These are phyloP conservation scores for Mandrillus leucophaeus DNA, from an alignment of 2,113 vertebrate species.

Conservation along the genomic window DNA sequence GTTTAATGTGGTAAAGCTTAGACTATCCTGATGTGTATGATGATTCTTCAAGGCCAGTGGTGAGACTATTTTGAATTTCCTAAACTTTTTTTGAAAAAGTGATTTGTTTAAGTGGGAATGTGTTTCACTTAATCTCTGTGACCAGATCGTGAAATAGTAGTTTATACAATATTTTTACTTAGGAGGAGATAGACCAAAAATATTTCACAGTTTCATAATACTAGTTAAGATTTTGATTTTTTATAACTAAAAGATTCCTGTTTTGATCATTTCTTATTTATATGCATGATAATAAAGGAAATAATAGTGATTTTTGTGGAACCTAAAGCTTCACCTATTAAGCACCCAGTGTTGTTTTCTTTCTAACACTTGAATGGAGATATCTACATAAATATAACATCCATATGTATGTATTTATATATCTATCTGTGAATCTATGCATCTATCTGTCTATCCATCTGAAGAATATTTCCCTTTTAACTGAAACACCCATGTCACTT, in stretches of 20 bases:
- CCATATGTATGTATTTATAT: neutral
- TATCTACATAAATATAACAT: neutral
- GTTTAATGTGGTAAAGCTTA: neutral
- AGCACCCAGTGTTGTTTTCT: neutral
- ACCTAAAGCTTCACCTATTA: neutral
- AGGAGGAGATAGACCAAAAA: neutral
- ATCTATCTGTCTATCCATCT: neutral
- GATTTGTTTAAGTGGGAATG: neutral
- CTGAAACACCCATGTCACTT: neutral
- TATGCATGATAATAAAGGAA: neutral
- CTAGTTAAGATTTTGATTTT: neutral
- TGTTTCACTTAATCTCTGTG: neutral
- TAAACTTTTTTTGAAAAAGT: neutral
- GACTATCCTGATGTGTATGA: neutral
- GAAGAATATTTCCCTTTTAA: neutral
- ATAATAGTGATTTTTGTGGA: neutral
- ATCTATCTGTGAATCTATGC: neutral
- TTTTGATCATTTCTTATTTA: neutral
- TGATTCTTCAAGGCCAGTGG: neutral
- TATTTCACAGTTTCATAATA: neutral
- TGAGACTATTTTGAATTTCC: neutral
- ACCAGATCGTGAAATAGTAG: neutral
- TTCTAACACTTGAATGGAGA: neutral
- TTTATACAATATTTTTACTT: neutral
- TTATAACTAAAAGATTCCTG: neutral